phyloP scores from a whole-genome alignment of 2,113 vertebrate genomes.

The Columbina picui region DNA sequence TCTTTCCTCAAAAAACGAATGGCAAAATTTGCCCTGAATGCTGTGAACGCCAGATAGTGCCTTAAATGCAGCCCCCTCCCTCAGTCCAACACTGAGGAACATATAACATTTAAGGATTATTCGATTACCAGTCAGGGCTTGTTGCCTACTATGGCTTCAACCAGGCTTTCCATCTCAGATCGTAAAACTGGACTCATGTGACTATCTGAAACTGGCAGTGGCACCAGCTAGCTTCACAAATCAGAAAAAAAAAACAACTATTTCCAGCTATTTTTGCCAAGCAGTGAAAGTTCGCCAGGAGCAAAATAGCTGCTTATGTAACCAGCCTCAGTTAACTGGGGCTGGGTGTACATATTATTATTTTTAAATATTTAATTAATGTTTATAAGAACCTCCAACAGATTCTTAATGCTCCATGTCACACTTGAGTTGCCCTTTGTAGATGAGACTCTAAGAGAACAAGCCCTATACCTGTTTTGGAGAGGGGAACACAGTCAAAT shows the following conservation, averaged over 20 bases:
- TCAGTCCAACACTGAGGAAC: neutral
- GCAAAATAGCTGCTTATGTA: neutral
- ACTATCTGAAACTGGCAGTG: neutral
- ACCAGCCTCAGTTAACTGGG: neutral
- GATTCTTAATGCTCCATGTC: neutral
- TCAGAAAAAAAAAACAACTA: neutral
- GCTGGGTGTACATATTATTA: neutral
- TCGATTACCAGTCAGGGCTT: neutral
- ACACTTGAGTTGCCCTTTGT: neutral
- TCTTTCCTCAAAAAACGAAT: neutral
- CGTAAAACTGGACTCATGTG: neutral
- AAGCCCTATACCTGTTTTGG: neutral
- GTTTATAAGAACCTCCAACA: neutral
- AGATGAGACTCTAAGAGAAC: neutral
- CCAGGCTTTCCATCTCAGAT: neutral
- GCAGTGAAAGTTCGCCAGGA: neutral
- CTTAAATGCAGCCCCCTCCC: neutral
- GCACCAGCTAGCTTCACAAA: neutral
- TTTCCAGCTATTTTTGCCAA: neutral
- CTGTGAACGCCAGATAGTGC: neutral
- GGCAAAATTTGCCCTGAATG: neutral
- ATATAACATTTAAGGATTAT: neutral
- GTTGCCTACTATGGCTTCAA: neutral
- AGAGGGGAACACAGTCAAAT: neutral
- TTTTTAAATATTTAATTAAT: conserved; percentile 23